A percentile compares a stretch with the other conserved stretches of the same genome.
phyloP scores from a whole-genome alignment of 2,888 invertebrate species.

The Phania funesta region DNA sequence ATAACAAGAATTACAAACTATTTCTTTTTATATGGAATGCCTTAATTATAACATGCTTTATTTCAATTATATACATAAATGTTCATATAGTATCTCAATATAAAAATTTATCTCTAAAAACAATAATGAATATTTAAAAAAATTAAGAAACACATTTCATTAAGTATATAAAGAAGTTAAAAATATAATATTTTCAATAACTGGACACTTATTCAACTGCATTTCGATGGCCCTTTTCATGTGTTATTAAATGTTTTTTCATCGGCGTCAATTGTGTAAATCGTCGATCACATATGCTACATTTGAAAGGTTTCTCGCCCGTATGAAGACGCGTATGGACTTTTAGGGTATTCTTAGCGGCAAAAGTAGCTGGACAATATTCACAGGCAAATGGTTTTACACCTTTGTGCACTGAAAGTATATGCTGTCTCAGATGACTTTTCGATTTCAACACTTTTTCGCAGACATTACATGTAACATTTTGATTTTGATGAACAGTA shows the following conservation, averaged over 20 bases:
- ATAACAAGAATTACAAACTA: no score
- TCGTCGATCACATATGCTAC: slow-evolving; percentile 61
- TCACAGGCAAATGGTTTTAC: slow-evolving; percentile 60
- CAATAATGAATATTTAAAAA: not conserved
- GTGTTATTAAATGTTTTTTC: slow-evolving; percentile 63
- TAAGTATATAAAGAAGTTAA: no score
- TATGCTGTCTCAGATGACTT: slow-evolving; percentile 63
- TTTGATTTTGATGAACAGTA: slow-evolving; percentile 56
- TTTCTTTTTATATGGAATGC: no score
- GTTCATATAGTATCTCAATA: no score
- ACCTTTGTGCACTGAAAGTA: slow-evolving; percentile 64
- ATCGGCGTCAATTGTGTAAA: slow-evolving; percentile 66
- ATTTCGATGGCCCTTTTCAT: slow-evolving; percentile 61
- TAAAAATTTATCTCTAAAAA: not conserved
- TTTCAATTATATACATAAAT: no score
- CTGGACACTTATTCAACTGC: slow-evolving; percentile 30
- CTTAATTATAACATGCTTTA: no score
- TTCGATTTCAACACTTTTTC: slow-evolving; percentile 63
- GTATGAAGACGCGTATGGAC: slow-evolving; percentile 64
- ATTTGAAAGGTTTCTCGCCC: slow-evolving; percentile 64
- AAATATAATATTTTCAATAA: not conserved
- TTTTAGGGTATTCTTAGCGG: slow-evolving; percentile 65
- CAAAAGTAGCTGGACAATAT: slow-evolving; percentile 62
- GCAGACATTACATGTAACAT: slow-evolving; percentile 58
- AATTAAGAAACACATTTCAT: not conserved